These are phyloP conservation scores for Seriola aureovittata DNA, from an alignment of 2,113 vertebrate species.

Conservation along the genomic window DNA sequence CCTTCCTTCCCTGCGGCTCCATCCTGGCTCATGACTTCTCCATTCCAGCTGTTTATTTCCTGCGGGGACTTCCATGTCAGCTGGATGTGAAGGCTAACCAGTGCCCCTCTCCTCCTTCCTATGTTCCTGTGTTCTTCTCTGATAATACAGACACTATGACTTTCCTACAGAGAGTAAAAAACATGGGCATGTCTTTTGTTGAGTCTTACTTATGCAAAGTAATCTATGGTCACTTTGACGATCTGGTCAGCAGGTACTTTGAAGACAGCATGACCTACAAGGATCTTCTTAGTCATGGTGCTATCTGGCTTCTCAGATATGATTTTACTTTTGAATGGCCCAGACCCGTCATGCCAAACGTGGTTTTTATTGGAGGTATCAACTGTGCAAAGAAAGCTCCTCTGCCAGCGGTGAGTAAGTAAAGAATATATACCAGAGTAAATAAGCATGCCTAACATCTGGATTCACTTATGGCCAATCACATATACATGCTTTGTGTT, in stretches of 20 bases:
- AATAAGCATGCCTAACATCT: slow-evolving; percentile 21
- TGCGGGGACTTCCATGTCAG: slow-evolving; percentile 82
- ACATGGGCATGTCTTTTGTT: slow-evolving; percentile 67
- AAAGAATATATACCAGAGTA: slow-evolving; percentile 3
- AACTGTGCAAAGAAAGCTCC: slow-evolving; percentile 80
- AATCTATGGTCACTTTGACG: slow-evolving; percentile 63
- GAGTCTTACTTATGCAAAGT: slow-evolving; percentile 64
- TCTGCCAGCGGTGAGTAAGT: slow-evolving; percentile 83
- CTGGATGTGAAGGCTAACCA: slow-evolving; percentile 81
- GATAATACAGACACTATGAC: slow-evolving; percentile 82
- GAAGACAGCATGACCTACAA: slow-evolving; percentile 72
- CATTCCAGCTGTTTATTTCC: slow-evolving; percentile 88
- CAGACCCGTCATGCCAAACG: slow-evolving; percentile 89
- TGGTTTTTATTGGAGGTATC: slow-evolving; percentile 86
- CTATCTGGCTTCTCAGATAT: slow-evolving; percentile 88
- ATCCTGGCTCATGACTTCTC: slow-evolving; percentile 85
- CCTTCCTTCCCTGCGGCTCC: slow-evolving; percentile 87
- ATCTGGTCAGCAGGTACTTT: slow-evolving; percentile 80
- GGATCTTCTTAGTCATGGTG: slow-evolving; percentile 82
- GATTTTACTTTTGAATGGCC: slow-evolving; percentile 91
- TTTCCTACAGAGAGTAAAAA: slow-evolving; percentile 86
- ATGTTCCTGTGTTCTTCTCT: slow-evolving; percentile 77
- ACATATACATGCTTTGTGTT: neutral
- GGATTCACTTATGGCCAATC: slow-evolving; percentile 13
- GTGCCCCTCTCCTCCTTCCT: slow-evolving; percentile 87